Evolutionary conservation across 2,888 invertebrate species (phyloP), one percentile per base, ranked within the genome.

Genomic region (Cyaniris semiargus): DNA sequence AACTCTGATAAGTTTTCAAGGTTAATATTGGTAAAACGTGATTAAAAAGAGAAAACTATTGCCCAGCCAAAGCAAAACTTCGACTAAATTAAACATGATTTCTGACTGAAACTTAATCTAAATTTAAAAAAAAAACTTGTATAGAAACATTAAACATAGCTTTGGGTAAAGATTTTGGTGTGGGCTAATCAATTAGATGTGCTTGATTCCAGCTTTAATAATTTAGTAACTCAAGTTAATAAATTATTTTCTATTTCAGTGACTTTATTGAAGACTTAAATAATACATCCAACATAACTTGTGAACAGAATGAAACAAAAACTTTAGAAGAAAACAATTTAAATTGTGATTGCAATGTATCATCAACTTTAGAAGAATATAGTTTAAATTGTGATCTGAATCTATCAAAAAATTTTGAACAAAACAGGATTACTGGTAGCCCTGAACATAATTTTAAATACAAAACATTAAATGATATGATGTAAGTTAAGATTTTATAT

Each of bases 391-490:
- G n/a, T 15, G 31, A 38, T 60, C n/a, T 4, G 60, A 38, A 58
- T 34, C 2, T 23, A 66, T 66, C 27, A 66, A 38, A 76, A 60
- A 66, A 76, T 23, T 38, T 23, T 21, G 60, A 60, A 23, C 23
- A 21, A 66, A 66, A 31, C 21, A 66, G 27, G 27, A 66, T 66
- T 27, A 31, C 6, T 10, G 18, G 66, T 66, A 27, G 27, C 48
- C 44, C 48, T 31, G 60, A 60, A 27, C 8, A 38, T 76, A 23
- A 60, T 21, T 38, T 38, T 21, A 18, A 60, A 6, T 38, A 21
- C 60, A 60, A 23, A 23, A 56, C 53, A 60, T 18, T 58, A 53
- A 60, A 60, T 60, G 38, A 76, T 76, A 60, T 44, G 0, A 38
- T 18, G 76, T 76, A 60, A 60, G 75, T 76, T 27, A 15, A 5